Conservation (phyloP, 1,140 invertebrate species). For the Sesamia nonagrioides region DNA sequence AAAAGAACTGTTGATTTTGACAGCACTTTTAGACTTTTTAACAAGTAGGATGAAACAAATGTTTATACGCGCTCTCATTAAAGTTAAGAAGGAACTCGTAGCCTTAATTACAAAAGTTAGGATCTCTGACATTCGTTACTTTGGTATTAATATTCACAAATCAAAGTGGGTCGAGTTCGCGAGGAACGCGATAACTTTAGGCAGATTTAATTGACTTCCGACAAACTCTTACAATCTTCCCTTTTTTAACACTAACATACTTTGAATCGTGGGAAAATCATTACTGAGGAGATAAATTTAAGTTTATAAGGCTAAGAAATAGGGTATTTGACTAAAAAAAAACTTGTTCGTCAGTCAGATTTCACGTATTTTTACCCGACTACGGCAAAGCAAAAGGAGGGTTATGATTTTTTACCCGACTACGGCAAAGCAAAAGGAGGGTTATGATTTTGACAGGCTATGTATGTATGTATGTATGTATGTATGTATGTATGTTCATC, state of each 20-base stretch:
- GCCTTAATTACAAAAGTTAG: conserved; percentile 50
- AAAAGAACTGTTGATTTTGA: too few relatives aligned
- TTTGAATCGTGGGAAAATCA: conserved; percentile 4
- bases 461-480: too few relatives aligned
- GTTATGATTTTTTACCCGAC: too few relatives aligned
- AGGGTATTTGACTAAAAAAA: too few relatives aligned
- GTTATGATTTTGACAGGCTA: too few relatives aligned
- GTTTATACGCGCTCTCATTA: conserved; percentile 2
- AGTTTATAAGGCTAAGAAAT: not conserved
- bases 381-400: too few relatives aligned
- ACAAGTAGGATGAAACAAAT: not conserved
- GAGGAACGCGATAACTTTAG: conserved; percentile 30
- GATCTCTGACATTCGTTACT: conserved; percentile 48
- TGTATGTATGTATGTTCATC: too few relatives aligned
- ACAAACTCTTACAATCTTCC: conserved; percentile 7
- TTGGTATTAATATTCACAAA: conserved; percentile 52
- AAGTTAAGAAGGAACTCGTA: conserved; percentile 17
- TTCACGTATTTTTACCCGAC: too few relatives aligned
- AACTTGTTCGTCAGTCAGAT: too few relatives aligned
- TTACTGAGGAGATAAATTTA: not conserved
- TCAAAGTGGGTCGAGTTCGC: conserved; percentile 48
- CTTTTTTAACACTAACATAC: conserved; percentile 31
- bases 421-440: too few relatives aligned
- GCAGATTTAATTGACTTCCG: conserved; percentile 48
- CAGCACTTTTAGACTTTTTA: too few relatives aligned